These are phyloP conservation scores for Hyposoter didymator DNA, from an alignment of 2,888 invertebrate genomes.

Conservation along the genomic window DNA sequence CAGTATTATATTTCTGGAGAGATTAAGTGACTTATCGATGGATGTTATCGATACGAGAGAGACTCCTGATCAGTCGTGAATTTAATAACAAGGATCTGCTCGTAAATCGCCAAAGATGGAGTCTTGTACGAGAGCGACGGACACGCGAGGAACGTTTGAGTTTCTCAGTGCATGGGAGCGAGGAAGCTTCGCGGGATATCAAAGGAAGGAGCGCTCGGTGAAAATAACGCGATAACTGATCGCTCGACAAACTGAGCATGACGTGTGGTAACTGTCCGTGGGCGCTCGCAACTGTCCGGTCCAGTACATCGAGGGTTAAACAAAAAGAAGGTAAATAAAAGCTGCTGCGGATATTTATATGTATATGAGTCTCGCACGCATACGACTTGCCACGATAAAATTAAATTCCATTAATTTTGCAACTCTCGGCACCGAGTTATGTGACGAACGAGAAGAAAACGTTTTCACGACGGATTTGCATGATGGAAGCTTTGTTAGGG, in stretches of 20 bases:
- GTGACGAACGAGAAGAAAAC: conserved; percentile 19
- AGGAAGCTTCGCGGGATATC: conserved; percentile 2
- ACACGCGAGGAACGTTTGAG: conserved; percentile 12
- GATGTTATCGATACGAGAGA: not conserved
- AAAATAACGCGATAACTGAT: conserved; percentile 63
- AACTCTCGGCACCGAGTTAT: conserved; percentile 18
- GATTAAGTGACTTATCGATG: conserved; percentile 20
- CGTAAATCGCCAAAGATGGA: conserved; percentile 35
- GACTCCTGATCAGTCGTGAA: not conserved
- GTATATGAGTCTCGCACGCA: not conserved
- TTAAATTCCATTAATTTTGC: conserved; percentile 58
- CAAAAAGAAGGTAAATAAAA: not conserved
- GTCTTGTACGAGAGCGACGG: conserved; percentile 22
- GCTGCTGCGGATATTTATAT: conserved; percentile 17
- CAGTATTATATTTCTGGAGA: not conserved
- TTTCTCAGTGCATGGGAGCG: not conserved
- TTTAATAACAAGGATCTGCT: conserved; percentile 32
- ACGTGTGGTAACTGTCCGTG: conserved; percentile 62
- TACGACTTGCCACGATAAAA: conserved; percentile 40
- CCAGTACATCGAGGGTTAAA: not conserved
- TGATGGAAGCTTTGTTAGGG: conserved; percentile 57
- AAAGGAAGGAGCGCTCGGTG: conserved; percentile 28
- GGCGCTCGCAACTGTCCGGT: conserved; percentile 40
- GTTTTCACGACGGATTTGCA: conserved; percentile 54
- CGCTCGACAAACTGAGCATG: conserved; percentile 59